Conservation (phyloP, 2,113 vertebrate genomes). For the Actinemys pallida region DNA sequence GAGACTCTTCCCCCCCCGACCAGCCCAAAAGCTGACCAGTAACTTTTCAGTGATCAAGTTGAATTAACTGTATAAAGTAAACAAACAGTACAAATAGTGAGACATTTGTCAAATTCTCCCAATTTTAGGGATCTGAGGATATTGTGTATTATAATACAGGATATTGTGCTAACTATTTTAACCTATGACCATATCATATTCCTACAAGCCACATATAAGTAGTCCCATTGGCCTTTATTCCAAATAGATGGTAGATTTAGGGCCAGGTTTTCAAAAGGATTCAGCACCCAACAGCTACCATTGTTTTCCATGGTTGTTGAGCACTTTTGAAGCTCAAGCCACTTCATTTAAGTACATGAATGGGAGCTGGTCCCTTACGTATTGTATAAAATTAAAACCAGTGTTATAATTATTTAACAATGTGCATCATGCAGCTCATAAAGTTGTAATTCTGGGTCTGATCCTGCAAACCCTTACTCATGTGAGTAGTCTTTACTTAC, state of each 20-base stretch:
- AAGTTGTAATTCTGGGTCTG: not conserved
- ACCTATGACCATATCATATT: not conserved
- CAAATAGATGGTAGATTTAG: fast-evolving
- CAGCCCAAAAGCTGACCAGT: not conserved
- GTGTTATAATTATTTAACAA: not conserved
- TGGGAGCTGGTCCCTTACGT: not conserved
- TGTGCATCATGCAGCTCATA: not conserved
- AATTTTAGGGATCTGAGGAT: not conserved
- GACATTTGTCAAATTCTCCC: not conserved
- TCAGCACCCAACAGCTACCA: not conserved
- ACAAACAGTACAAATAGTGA: not conserved
- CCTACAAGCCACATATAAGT: fast-evolving
- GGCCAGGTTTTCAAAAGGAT: not conserved
- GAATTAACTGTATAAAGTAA: not conserved
- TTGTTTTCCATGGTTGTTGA: not conserved
- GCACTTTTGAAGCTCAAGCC: not conserved
- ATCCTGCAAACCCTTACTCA: not conserved
- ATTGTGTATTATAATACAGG: fast-evolving
- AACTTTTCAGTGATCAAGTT: not conserved
- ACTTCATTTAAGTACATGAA: not conserved
- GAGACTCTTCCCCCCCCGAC: not conserved
- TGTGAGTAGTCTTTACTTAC: not conserved
- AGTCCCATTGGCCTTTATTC: not conserved
- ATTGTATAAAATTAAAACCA: not conserved
- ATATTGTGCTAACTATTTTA: not conserved